These are phyloP conservation scores for Scophthalmus maximus DNA, from an alignment of 2,113 vertebrate genomes.

Conservation along the genomic window DNA sequence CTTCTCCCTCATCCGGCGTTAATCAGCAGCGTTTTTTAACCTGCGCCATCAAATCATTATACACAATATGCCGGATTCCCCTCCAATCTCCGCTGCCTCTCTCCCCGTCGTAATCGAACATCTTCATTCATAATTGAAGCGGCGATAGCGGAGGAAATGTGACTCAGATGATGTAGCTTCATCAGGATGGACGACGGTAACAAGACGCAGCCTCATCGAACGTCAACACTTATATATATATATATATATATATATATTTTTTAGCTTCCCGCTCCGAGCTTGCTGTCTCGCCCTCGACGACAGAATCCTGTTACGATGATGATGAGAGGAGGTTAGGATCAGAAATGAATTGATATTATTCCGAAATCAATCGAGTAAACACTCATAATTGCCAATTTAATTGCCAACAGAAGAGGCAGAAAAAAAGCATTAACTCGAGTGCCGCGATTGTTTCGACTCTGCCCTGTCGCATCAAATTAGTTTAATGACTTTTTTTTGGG, in stretches of 20 bases:
- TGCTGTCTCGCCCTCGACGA: neutral
- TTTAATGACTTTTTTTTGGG: slow-evolving; percentile 60
- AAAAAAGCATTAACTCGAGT: slow-evolving; percentile 73
- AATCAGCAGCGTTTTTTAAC: slow-evolving; percentile 59
- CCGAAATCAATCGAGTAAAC: slow-evolving; percentile 70
- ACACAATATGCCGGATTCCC: slow-evolving; percentile 2
- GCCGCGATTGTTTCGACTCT: slow-evolving; percentile 72
- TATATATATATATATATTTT: neutral
- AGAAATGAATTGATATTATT: slow-evolving; percentile 67
- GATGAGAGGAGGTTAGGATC: slow-evolving; percentile 40
- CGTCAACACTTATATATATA: neutral
- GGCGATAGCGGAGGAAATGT: slow-evolving; percentile 33
- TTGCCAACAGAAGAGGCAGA: slow-evolving; percentile 70
- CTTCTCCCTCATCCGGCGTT: slow-evolving; percentile 34
- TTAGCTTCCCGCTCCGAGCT: neutral
- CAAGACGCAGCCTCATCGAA: neutral
- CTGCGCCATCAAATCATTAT: slow-evolving; percentile 62
- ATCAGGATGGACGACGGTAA: neutral
- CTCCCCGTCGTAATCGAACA: slow-evolving; percentile 64
- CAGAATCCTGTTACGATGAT: neutral
- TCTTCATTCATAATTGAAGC: slow-evolving; percentile 66
- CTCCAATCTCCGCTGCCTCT: slow-evolving; percentile 58
- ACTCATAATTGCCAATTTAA: slow-evolving; percentile 77
- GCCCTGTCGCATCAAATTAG: slow-evolving; percentile 74
- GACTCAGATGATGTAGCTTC: too few relatives aligned